Conservation (phyloP, 2,797 vertebrate species). For the Dendrocincla tyrannina region DNA sequence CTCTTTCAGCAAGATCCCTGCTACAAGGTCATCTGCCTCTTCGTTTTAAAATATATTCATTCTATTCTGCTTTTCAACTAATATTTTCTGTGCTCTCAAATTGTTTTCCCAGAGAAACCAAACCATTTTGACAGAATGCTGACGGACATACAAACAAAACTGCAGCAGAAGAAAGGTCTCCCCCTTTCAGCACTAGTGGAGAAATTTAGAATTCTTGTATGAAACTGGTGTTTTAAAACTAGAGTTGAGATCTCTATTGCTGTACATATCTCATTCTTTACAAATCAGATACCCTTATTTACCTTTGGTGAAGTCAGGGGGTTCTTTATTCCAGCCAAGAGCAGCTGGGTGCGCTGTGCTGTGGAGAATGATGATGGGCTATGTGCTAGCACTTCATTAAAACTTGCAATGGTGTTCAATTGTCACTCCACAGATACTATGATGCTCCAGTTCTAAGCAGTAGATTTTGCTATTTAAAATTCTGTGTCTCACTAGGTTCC, state of each 20-base stretch:
- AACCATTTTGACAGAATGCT: neutral
- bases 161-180: neutral
- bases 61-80: neutral
- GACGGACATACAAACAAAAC: neutral
- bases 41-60: neutral
- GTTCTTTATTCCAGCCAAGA: neutral
- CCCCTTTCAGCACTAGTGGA: neutral
- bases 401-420: neutral
- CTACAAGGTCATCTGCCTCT: neutral
- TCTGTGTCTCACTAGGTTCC: neutral
- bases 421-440: neutral
- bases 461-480: conserved; percentile 2
- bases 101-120: neutral
- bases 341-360: neutral
- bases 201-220: neutral
- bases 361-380: neutral
- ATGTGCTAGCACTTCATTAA: neutral
- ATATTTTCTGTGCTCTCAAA: neutral
- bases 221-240: neutral
- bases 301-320: neutral
- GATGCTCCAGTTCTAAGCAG: neutral
- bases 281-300: neutral
- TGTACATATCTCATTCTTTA: neutral
- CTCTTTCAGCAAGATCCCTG: neutral
- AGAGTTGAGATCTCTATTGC: neutral